Base-by-base conservation (phyloP, 2,888 invertebrate genomes). In the Pseudolycoriella hygida region DNA sequence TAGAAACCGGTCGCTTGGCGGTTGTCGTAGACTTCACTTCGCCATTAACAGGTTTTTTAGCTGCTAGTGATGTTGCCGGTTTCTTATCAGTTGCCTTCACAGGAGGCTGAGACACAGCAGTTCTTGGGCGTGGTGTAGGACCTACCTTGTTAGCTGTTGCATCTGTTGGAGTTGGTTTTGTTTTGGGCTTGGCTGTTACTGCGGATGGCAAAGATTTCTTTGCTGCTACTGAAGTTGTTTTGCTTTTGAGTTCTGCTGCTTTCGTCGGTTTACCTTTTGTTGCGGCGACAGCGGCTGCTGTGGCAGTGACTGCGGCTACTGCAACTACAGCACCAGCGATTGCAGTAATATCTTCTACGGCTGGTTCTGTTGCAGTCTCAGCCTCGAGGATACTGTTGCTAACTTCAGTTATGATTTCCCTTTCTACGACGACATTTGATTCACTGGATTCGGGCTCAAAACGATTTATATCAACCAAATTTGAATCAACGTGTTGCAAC, bases 131-230 rank as follows among this genome's bases (percentile, higher is more conserved):
- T 32, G 40, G 30, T 38, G 42, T 11, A 30, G 44, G 30, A 39
- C 41, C 19, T 18, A 17, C 19, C 42, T 37, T 47, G 18, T 20
- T 10, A 20, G 42, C 20, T 14, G 40, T n/a, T 42, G 45, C 17
- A 25, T 32, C 34, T 30, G 42, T 43, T 42, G 49, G 44, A 50
- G 49, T 43, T 48, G 50, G 48, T 48, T 47, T 48, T 42, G 51
- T 47, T 15, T 48, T 42, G 47, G 52, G 43, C 40, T 46, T 39
- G 31, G 34, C 46, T 42, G 47, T 50, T 49, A 50, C 44, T 44
- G 50, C 45, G 8, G 49, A 30, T 47, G 51, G 44, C 25, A 47
- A 25, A 11, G 40, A 48, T 46, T 47, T 52, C 47, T 45, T 48
- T 45, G 49, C 50, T 46, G 44, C 46, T 45, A 48, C 50, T 46